Evolutionary conservation across 2,888 invertebrate species (phyloP).

Genomic region (Nycteola revayana): DNA sequence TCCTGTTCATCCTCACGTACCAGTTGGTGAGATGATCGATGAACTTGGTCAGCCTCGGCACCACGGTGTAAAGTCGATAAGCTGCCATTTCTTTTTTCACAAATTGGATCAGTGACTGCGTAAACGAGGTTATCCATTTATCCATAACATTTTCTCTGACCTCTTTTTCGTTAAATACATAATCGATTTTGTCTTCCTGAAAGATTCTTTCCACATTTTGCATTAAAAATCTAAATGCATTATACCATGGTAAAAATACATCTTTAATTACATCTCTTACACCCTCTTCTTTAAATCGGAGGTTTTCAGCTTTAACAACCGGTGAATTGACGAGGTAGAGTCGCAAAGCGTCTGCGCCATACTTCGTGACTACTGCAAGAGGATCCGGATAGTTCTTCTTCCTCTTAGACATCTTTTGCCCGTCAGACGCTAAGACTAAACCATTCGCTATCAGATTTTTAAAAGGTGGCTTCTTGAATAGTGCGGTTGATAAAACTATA

Average conservation of each 20-base stretch:
- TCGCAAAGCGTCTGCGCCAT: conserved; percentile 98
- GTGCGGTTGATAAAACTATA: conserved; percentile 96
- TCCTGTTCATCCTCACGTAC: conserved; percentile 98
- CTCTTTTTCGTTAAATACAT: conserved; percentile 80
- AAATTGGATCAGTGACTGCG: conserved; percentile 94
- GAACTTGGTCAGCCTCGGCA: conserved; percentile 96
- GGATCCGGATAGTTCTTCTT: conserved; percentile 99
- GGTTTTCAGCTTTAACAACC: conserved; percentile 97
- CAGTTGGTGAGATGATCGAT: conserved; percentile 99
- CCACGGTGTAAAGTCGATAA: conserved; percentile 97
- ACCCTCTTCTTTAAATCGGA: conserved; percentile 98
- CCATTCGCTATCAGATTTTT: conserved; percentile 99
- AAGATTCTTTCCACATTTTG: conserved; percentile 94
- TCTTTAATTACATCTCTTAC: conserved; percentile 98
- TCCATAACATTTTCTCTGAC: conserved; percentile 93
- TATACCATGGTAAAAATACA: conserved; percentile 98
- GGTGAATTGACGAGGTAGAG: conserved; percentile 99
- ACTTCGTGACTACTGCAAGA: conserved; percentile 92
- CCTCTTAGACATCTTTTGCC: conserved; percentile 99
- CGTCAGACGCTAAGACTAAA: conserved; percentile 96
- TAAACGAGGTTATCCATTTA: conserved; percentile 97
- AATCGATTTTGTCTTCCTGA: conserved; percentile 83
- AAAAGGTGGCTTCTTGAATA: conserved; percentile 98
- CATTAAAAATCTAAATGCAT: conserved; percentile 95
- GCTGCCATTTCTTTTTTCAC: conserved; percentile 96